These are phyloP conservation scores for Rana temporaria DNA, from an alignment of 2,113 vertebrate genomes.

Conservation along the genomic window DNA sequence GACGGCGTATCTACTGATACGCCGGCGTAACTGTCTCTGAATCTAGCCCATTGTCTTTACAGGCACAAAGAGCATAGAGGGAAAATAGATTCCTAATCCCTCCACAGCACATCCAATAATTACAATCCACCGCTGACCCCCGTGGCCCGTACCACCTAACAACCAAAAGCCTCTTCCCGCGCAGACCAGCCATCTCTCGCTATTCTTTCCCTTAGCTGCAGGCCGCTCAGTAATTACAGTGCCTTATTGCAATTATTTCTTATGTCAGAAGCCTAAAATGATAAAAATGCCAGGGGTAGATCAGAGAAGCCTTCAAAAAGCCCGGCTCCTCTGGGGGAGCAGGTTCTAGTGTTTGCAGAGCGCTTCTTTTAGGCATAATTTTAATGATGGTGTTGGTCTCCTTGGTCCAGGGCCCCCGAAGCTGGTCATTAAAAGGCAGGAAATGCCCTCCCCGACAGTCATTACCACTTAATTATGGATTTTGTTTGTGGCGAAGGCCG, in stretches of 20 bases:
- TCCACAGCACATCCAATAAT: neutral
- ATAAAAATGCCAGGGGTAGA: constrained; percentile 18
- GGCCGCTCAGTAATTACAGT: constrained; percentile 27
- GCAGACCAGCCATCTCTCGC: neutral
- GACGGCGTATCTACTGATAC: too few species aligned
- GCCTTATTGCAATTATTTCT: constrained; percentile 50
- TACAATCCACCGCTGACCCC: constrained; percentile 8
- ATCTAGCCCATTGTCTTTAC: too few species aligned
- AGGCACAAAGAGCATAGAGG: too few species aligned
- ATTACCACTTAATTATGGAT: constrained; percentile 55
- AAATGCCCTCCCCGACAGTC: constrained; percentile 39
- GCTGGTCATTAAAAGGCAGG: constrained; percentile 47
- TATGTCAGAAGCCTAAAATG: constrained; percentile 21
- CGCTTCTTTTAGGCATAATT: constrained; percentile 35
- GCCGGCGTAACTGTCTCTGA: too few species aligned
- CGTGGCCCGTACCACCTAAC: neutral
- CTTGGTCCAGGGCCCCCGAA: constrained; percentile 10
- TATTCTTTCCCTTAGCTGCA: neutral
- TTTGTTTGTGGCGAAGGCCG: constrained; percentile 33
- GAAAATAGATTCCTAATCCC: too few species aligned
- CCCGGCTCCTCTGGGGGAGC: constrained; percentile 15
- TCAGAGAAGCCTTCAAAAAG: constrained; percentile 38
- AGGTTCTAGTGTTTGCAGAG: neutral
- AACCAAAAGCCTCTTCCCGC: neutral
- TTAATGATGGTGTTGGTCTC: constrained; percentile 49